Evolutionary conservation across 2,888 invertebrate species (phyloP).

Genomic region (Sarcophaga variegata): DNA sequence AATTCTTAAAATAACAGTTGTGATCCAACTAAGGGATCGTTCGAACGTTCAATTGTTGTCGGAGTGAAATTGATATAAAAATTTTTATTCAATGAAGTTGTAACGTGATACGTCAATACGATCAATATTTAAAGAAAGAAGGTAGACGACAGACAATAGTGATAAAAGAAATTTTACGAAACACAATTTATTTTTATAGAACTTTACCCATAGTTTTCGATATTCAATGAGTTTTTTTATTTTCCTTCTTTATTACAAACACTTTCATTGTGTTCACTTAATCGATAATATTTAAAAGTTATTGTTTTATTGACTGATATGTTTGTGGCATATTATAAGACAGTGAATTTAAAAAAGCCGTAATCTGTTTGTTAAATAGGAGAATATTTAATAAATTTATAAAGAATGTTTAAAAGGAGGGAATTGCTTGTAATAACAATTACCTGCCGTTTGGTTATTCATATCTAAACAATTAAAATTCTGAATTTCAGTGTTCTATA

Average conservation of each 20-base stretch:
- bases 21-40: conserved; percentile 59
- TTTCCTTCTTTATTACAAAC: neutral
- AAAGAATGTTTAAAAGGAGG: conserved; percentile 2
- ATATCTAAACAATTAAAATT: no score
- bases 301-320: neutral
- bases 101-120: conserved; percentile 20
- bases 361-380: no score
- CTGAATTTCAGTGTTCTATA: no score
- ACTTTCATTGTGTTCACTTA: neutral
- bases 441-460: no score
- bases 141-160: neutral
- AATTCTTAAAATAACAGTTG: conserved; percentile 58
- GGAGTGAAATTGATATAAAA: neutral
- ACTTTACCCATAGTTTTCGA: no score
- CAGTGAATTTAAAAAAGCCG: neutral
- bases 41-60: conserved; percentile 57
- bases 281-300: neutral
- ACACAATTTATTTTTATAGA: no score
- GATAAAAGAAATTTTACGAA: neutral
- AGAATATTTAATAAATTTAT: no score
- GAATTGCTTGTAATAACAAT: neutral
- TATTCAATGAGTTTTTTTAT: no score
- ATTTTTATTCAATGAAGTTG: conserved; percentile 12
- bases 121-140: neutral
- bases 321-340: neutral